phyloP scores from a whole-genome alignment of 2,113 vertebrate genomes.

The Pseudolaguvia tuberculata region DNA sequence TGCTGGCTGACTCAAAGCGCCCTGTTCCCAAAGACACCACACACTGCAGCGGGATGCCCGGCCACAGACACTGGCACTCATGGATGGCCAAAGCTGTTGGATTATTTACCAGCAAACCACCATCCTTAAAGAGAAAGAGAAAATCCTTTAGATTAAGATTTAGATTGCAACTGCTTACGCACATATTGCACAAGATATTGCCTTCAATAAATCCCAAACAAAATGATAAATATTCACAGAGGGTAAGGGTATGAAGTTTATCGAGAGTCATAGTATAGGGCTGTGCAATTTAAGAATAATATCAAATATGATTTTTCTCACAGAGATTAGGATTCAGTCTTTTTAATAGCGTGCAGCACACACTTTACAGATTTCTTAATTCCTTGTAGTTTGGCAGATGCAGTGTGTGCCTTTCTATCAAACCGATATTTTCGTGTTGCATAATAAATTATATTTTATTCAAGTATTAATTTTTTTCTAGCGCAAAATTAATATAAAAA shows the following conservation, averaged over 20 bases:
- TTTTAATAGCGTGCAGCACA: too few relatives aligned
- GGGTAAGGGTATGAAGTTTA: not conserved
- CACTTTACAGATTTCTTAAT: too few relatives aligned
- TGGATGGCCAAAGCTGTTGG: constrained; percentile 88
- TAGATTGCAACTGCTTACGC: not conserved
- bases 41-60: constrained; percentile 82
- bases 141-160: too few relatives aligned
- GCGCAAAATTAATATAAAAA: too few relatives aligned
- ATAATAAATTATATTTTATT: too few relatives aligned
- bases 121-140: constrained; percentile 71
- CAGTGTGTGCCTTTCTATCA: too few relatives aligned
- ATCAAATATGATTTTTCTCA: too few relatives aligned
- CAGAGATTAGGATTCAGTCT: too few relatives aligned
- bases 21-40: constrained; percentile 90
- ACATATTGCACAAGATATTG: not conserved
- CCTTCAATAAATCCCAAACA: not conserved
- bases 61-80: constrained; percentile 91
- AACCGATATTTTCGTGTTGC: too few relatives aligned
- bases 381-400: too few relatives aligned
- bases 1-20: constrained; percentile 74
- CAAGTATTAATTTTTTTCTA: too few relatives aligned
- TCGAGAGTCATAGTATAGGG: not conserved
- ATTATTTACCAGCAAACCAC: constrained; percentile 93
- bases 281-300: too few relatives aligned
- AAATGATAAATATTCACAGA: not conserved